These are phyloP conservation scores for Oeneis ivallda DNA, from an alignment of 2,888 invertebrate genomes.

Conservation along the genomic window DNA sequence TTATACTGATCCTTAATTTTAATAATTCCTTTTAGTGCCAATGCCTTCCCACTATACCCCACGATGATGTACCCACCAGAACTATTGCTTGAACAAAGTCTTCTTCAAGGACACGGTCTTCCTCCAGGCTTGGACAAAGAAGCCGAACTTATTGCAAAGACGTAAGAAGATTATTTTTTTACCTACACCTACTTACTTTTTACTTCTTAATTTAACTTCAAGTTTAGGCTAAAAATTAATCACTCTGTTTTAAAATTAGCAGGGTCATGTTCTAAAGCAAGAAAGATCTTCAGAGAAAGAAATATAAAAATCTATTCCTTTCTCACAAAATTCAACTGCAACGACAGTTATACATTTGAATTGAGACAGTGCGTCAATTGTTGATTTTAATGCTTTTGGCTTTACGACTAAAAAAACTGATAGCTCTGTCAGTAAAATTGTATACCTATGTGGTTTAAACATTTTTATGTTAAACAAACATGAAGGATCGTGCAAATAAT, in stretches of 20 bases:
- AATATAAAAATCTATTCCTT: no score
- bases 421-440: no score
- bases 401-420: no score
- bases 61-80: conserved; percentile 79
- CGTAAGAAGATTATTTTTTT: conserved; percentile 55
- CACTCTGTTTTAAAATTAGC: no score
- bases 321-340: no score
- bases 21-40: conserved; percentile 56
- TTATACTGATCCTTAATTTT: neutral
- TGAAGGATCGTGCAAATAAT: conserved; percentile 18
- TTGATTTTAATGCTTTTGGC: no score
- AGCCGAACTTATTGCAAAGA: conserved; percentile 75
- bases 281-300: no score
- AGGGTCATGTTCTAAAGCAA: no score
- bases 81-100: conserved; percentile 70
- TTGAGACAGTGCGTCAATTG: no score
- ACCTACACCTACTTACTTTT: no score
- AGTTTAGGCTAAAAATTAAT: neutral
- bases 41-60: conserved; percentile 75
- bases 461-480: neutral
- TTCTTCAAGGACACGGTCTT: conserved; percentile 80
- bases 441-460: no score
- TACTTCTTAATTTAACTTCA: neutral
- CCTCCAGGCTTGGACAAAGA: conserved; percentile 76
- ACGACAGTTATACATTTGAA: no score